Conservation (phyloP, 2,888 invertebrate genomes). For the Apamea crenata region DNA sequence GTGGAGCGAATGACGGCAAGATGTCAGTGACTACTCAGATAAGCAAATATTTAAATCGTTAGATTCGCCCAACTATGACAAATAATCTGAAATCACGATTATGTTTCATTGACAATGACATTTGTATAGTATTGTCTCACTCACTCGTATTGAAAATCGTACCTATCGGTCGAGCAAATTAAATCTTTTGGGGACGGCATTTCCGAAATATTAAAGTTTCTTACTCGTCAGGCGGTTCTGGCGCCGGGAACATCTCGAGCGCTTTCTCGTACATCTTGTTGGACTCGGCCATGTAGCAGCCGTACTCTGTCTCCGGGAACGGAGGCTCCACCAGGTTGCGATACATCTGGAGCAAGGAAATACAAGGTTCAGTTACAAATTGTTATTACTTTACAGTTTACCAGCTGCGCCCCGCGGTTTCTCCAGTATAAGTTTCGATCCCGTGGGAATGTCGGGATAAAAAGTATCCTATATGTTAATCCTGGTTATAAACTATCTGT, state of each 20-base stretch:
- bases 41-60: too few species aligned
- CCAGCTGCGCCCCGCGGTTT: too few species aligned
- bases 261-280: constrained; percentile 95
- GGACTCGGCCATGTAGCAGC: constrained; percentile 93
- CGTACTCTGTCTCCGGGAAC: constrained; percentile 93
- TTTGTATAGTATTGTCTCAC: background rate
- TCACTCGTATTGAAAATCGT: background rate
- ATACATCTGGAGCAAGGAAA: constrained; percentile 91
- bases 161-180: background rate
- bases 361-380: background rate
- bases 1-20: too few species aligned
- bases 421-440: too few species aligned
- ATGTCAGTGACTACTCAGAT: too few species aligned
- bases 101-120: too few species aligned
- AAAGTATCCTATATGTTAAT: too few species aligned
- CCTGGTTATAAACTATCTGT: too few species aligned
- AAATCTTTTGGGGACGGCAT: background rate
- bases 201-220: background rate
- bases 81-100: too few species aligned
- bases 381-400: background rate
- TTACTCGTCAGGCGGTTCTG: constrained; percentile 89
- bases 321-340: constrained; percentile 92
- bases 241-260: constrained; percentile 94
- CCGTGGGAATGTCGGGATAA: too few species aligned
- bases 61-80: too few species aligned